Evolutionary conservation across 2,888 invertebrate genomes (phyloP).

Genomic region (Thereva unica): DNA sequence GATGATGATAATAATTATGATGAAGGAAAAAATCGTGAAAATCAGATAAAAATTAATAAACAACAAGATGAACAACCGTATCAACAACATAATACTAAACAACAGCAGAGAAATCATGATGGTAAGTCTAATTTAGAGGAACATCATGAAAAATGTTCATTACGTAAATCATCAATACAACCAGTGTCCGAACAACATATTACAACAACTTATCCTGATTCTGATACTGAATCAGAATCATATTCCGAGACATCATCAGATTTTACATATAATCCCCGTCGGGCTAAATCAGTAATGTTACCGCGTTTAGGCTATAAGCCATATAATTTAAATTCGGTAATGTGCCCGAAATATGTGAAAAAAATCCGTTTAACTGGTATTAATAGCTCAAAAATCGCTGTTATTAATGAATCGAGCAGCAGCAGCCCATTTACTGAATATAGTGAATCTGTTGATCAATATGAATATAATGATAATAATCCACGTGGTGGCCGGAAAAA

Average conservation of each 20-base stretch:
- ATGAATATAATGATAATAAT: not conserved
- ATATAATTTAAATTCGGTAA: not conserved
- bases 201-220: too few species aligned
- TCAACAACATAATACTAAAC: too few species aligned
- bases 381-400: constrained; percentile 14
- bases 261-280: too few species aligned
- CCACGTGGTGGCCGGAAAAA: not conserved
- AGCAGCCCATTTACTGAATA: constrained; percentile 17
- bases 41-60: too few species aligned
- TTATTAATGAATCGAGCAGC: constrained; percentile 21
- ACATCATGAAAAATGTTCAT: too few species aligned
- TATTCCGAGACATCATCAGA: too few species aligned
- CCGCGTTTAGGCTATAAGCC: not conserved
- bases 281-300: not conserved
- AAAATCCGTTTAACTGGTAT: constrained; percentile 21
- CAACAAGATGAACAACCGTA: too few species aligned
- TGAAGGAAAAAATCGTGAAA: not conserved
- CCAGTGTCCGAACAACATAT: too few species aligned
- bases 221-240: too few species aligned
- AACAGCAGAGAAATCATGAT: too few species aligned
- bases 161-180: too few species aligned
- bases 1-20: not conserved
- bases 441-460: not conserved
- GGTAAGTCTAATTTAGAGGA: too few species aligned
- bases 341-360: constrained; percentile 3